Conservation (phyloP, 2,888 invertebrate genomes). For the Spisula solida region DNA sequence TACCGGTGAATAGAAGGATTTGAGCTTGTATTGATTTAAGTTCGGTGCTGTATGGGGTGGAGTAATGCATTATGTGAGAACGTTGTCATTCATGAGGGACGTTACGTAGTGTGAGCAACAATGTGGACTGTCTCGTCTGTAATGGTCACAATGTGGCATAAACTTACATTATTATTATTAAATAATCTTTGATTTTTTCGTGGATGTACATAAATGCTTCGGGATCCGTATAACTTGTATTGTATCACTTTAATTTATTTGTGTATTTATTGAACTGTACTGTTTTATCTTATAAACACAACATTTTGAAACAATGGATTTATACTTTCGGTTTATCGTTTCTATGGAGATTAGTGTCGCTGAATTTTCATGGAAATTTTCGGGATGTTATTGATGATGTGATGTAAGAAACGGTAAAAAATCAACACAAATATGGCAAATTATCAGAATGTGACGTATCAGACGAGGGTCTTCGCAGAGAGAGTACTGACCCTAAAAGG, state of each 20-base stretch:
- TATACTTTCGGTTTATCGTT: constrained; percentile 56
- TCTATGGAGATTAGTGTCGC: constrained; percentile 49
- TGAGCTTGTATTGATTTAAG: constrained; percentile 48
- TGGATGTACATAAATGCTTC: constrained; percentile 61
- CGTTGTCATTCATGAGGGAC: constrained; percentile 61
- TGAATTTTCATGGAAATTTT: constrained; percentile 11
- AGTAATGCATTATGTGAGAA: constrained; percentile 34
- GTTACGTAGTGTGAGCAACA: constrained; percentile 63
- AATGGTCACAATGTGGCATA: constrained; percentile 44
- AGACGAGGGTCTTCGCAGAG: constrained; percentile 76
- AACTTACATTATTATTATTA: constrained; percentile 44
- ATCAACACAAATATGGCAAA: constrained; percentile 69
- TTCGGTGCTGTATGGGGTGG: constrained; percentile 39
- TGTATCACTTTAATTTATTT: constrained; percentile 39
- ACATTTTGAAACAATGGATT: constrained; percentile 34
- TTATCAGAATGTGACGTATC: constrained; percentile 76
- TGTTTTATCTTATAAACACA: not conserved
- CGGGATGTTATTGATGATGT: constrained; percentile 23
- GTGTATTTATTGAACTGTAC: not conserved
- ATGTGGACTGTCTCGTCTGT: constrained; percentile 41
- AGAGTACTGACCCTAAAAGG: constrained; percentile 77
- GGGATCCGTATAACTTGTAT: constrained; percentile 44
- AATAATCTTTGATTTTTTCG: constrained; percentile 49
- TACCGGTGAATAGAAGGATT: constrained; percentile 21
- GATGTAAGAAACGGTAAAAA: constrained; percentile 21